phyloP scores from a whole-genome alignment of 2,113 vertebrate species.

The Clarias gariepinus region DNA sequence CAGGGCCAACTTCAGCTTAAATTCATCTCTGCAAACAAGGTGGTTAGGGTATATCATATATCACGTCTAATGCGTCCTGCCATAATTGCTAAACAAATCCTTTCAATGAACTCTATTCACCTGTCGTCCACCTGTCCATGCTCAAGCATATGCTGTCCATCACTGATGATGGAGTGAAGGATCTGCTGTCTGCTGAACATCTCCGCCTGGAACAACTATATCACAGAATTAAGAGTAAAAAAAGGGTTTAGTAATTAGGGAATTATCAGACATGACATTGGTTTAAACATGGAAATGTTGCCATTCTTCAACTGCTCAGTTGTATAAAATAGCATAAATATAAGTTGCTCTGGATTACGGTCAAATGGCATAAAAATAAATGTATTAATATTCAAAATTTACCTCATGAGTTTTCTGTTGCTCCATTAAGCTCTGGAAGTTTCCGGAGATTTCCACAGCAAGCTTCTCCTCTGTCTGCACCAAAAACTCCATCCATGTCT shows the following conservation, averaged over 20 bases:
- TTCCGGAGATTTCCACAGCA: slow-evolving; percentile 92
- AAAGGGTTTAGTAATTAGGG: not conserved
- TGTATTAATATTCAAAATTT: not conserved
- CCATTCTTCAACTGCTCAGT: no score
- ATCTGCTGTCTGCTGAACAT: slow-evolving; percentile 99
- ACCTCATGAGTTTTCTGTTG: slow-evolving; percentile 95
- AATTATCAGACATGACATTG: not conserved
- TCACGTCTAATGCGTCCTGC: not conserved
- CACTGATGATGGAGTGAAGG: slow-evolving; percentile 93
- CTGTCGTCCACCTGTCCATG: slow-evolving; percentile 98
- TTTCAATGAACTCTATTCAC: slow-evolving; percentile 63
- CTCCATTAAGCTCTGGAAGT: slow-evolving; percentile 88
- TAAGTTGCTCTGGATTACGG: no score
- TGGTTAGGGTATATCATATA: not conserved
- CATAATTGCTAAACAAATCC: not conserved
- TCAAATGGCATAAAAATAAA: no score
- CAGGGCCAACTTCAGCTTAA: slow-evolving; percentile 87
- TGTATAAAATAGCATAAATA: no score
- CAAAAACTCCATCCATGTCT: slow-evolving; percentile 98
- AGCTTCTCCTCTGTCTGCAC: slow-evolving; percentile 92
- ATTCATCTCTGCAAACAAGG: slow-evolving; percentile 81
- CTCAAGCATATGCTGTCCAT: slow-evolving; percentile 92
- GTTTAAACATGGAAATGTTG: no score
- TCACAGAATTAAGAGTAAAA: slow-evolving; percentile 2
- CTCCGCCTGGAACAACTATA: slow-evolving; percentile 95